Evolutionary conservation across 1,140 invertebrate genomes (phyloP).

Genomic region (Dolichoris vasculosae): DNA sequence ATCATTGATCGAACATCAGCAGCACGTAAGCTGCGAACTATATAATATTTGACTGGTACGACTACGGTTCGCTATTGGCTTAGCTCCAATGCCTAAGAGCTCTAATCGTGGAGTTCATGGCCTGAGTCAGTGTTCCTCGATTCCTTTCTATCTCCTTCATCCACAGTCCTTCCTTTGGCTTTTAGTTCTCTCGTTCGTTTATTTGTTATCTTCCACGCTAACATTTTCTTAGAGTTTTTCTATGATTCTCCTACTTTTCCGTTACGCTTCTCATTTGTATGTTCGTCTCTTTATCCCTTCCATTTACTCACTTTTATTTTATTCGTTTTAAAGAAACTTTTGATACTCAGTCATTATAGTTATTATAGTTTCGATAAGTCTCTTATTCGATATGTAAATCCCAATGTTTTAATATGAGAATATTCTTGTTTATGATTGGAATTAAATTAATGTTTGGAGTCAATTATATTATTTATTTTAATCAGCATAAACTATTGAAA

Average conservation of each 20-base stretch:
- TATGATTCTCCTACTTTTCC: not conserved
- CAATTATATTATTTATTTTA: no score
- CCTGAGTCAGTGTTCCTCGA: slow-evolving; percentile 30
- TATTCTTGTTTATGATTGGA: not conserved
- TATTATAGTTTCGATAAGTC: not conserved
- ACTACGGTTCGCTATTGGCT: slow-evolving; percentile 26
- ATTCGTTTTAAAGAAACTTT: not conserved
- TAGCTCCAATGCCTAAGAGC: slow-evolving; percentile 36
- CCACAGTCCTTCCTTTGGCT: not conserved
- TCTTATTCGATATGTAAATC: not conserved
- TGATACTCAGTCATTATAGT: not conserved
- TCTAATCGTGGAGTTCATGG: slow-evolving; percentile 42
- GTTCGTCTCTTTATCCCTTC: not conserved
- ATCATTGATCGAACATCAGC: slow-evolving; percentile 2
- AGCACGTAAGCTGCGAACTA: not conserved
- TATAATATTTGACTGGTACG: slow-evolving; percentile 23
- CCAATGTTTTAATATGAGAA: not conserved
- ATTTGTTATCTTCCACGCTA: not conserved
- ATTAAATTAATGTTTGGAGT: no score
- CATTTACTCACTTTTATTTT: not conserved
- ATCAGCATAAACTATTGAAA: no score
- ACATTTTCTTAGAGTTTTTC: not conserved
- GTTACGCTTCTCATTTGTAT: not conserved
- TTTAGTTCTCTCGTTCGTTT: not conserved
- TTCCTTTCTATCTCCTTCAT: not conserved